Evolutionary conservation across 2,888 invertebrate species (phyloP).

Genomic region (Argynnis bischoffii): DNA sequence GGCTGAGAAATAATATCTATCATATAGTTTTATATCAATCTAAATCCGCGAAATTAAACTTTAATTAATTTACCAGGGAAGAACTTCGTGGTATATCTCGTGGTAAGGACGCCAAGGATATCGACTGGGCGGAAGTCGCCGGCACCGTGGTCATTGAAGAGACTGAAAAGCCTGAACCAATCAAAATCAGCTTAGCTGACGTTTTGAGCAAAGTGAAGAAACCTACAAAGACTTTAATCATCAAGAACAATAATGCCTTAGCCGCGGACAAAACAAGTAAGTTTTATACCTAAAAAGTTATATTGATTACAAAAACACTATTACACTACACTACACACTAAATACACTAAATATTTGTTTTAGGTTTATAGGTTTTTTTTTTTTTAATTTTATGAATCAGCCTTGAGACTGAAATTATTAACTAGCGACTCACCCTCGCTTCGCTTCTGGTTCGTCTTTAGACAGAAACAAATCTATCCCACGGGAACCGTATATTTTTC

Average conservation of each 20-base stretch:
- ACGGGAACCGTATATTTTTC: too few relatives aligned
- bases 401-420: too few relatives aligned
- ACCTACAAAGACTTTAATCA: slow-evolving; percentile 81
- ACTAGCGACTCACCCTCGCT: too few relatives aligned
- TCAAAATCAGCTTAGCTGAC: slow-evolving; percentile 89
- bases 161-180: slow-evolving; percentile 87
- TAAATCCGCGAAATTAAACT: neutral
- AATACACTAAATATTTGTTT: too few relatives aligned
- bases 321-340: too few relatives aligned
- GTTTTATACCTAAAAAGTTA: slow-evolving; percentile 45
- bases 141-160: slow-evolving; percentile 81
- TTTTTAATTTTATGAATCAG: too few relatives aligned
- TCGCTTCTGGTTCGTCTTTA: too few relatives aligned
- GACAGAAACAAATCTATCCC: too few relatives aligned
- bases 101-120: slow-evolving; percentile 91
- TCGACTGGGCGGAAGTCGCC: slow-evolving; percentile 92
- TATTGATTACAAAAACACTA: too few relatives aligned
- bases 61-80: slow-evolving; percentile 80
- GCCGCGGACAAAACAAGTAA: slow-evolving; percentile 84
- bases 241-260: slow-evolving; percentile 74
- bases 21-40: too few relatives aligned
- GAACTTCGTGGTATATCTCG: slow-evolving; percentile 92
- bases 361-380: too few relatives aligned
- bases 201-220: slow-evolving; percentile 87
- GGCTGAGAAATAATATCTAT: too few relatives aligned